These are phyloP conservation scores for Slavum lentiscoides DNA, from an alignment of 2,888 invertebrate genomes.

Conservation along the genomic window DNA sequence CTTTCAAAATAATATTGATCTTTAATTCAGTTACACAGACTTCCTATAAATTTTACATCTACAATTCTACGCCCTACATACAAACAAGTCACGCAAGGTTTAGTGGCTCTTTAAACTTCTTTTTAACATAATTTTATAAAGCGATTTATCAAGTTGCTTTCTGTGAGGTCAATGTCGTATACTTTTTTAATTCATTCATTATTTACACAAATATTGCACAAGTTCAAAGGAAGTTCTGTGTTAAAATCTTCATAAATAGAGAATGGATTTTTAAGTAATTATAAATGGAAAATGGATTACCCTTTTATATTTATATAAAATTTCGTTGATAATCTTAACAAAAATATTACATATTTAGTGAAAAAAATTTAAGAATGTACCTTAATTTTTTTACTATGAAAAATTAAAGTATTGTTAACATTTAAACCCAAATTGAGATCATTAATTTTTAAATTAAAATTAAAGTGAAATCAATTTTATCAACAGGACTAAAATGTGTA, in stretches of 20 bases:
- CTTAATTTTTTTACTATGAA: too few relatives aligned
- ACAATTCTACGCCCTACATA: background rate
- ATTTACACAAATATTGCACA: background rate
- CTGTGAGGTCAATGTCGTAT: background rate
- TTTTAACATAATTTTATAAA: slow-evolving; percentile 4
- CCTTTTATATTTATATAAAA: too few relatives aligned
- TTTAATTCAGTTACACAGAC: background rate
- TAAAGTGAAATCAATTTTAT: too few relatives aligned
- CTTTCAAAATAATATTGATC: background rate
- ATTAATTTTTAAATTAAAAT: too few relatives aligned
- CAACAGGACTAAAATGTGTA: too few relatives aligned
- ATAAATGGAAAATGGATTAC: too few relatives aligned
- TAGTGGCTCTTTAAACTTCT: background rate
- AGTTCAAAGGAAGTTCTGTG: background rate
- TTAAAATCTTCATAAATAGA: background rate
- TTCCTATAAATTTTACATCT: background rate
- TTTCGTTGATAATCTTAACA: too few relatives aligned
- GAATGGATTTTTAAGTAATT: too few relatives aligned
- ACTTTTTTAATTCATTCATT: background rate
- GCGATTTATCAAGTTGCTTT: background rate
- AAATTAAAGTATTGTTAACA: too few relatives aligned
- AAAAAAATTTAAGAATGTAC: too few relatives aligned
- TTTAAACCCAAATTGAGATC: too few relatives aligned
- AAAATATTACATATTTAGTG: too few relatives aligned
- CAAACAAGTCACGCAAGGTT: slow-evolving; percentile 29